These are phyloP conservation scores for Selenia dentaria DNA, from an alignment of 2,888 invertebrate genomes.

Conservation along the genomic window DNA sequence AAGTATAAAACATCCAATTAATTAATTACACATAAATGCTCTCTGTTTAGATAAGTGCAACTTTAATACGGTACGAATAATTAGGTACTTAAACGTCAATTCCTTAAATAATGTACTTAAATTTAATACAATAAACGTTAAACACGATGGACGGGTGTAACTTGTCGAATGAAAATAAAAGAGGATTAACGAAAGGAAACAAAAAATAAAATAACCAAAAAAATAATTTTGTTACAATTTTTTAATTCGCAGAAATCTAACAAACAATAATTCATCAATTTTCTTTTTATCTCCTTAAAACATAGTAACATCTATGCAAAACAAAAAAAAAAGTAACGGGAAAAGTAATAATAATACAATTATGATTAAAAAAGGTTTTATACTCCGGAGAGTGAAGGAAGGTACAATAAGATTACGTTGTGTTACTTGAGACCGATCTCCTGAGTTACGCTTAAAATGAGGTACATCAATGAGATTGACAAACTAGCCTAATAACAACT, in stretches of 20 bases:
- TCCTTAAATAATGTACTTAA: conserved; percentile 78
- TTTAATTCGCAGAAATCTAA: conserved; percentile 85
- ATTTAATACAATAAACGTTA: conserved; percentile 75
- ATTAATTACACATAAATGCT: conserved; percentile 56
- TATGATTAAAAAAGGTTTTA: conserved; percentile 71
- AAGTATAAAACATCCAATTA: conserved; percentile 73
- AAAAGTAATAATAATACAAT: conserved; percentile 70
- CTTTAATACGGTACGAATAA: conserved; percentile 61
- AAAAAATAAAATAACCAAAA: conserved; percentile 70
- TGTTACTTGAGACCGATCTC: conserved; percentile 61
- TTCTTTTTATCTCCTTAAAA: conserved; percentile 81
- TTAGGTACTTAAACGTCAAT: conserved; percentile 74
- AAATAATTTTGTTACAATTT: conserved; percentile 80
- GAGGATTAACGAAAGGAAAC: conserved; percentile 44
- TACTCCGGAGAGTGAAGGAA: conserved; percentile 82
- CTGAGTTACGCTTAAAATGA: conserved; percentile 60
- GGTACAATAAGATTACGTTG: conserved; percentile 80
- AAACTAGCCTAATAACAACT: conserved; percentile 78
- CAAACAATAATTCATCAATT: conserved; percentile 82
- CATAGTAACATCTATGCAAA: conserved; percentile 86
- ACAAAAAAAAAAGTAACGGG: conserved; percentile 81
- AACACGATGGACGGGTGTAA: conserved; percentile 84
- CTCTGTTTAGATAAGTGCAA: conserved; percentile 72
- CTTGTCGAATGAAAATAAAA: conserved; percentile 68
- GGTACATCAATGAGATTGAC: conserved; percentile 82